These are phyloP conservation scores for Pristionchus arcanus DNA, from an alignment of 2,888 invertebrate genomes.

Conservation along the genomic window DNA sequence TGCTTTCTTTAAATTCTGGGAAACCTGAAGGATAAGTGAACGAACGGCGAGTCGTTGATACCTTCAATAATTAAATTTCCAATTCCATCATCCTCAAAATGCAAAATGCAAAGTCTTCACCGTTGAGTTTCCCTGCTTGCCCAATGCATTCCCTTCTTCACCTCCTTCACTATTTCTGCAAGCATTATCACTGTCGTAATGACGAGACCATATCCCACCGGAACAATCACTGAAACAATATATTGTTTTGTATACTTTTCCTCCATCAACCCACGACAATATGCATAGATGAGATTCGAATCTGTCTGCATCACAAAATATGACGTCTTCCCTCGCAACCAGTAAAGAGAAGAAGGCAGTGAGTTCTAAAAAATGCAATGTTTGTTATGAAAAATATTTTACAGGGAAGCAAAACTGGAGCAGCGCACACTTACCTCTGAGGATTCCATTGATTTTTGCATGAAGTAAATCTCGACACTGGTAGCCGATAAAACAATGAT, in stretches of 20 bases:
- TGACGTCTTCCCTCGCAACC: background rate
- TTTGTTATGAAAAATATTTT: too few relatives aligned
- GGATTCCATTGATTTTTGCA: background rate
- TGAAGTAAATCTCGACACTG: background rate
- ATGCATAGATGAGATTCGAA: background rate
- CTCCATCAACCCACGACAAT: background rate
- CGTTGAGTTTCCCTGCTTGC: too few relatives aligned
- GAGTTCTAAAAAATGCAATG: too few relatives aligned
- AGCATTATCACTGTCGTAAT: background rate
- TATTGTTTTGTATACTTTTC: background rate
- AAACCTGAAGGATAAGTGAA: too few relatives aligned
- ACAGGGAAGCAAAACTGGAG: too few relatives aligned
- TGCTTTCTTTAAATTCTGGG: too few relatives aligned
- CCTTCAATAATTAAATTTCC: too few relatives aligned
- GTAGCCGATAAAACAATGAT: background rate
- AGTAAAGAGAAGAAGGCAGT: background rate
- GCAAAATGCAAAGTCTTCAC: too few relatives aligned
- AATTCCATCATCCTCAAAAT: too few relatives aligned
- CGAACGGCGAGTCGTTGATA: too few relatives aligned
- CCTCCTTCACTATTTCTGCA: background rate
- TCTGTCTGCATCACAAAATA: background rate
- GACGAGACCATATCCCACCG: background rate
- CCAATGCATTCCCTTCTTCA: background rate
- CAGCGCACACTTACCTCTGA: background rate
- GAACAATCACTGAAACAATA: background rate